Evolutionary conservation across 1,140 invertebrate genomes (phyloP), one percentile per base, ranked within the genome.

Genomic region (Cecropterus lyciades): DNA sequence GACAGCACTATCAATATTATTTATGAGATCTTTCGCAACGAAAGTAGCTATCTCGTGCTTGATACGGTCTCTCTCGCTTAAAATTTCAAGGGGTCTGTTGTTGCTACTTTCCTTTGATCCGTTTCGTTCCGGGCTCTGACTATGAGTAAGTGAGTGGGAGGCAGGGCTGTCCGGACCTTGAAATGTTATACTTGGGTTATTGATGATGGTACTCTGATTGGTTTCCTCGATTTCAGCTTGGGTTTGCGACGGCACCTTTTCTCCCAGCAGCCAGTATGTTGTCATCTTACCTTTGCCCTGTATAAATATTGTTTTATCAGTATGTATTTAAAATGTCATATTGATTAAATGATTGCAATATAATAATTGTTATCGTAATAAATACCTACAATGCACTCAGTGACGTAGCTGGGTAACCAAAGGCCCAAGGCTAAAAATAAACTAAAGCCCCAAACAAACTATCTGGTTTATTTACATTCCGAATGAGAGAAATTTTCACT

Each of bases 181-280:
- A 48, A 92, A 92, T 14, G 88, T 91, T 45, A 92, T 91, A 46
- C 89, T 92, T 0, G 89, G 89, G 52, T 91, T 91, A 37, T 71
- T 87, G 15, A 74, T 78, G 15, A 72, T 66, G 15, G 65, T 67
- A 11, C 60, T 80, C 57, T 83, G 80, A 11, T 53, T 66, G 33
- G 71, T 80, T 7, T 60, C 43, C 4, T 27, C 17, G 15, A 16
- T 60, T 37, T 60, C 55, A 46, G 24, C 16, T 11, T 46, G 57
- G 33, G 43, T 60, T 27, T 60, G 45, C 30, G 24, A 27, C 9
- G 63, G 27, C 9, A 71, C 68, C 69, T 86, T 91, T 49, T 97
- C 96, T 17, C 97, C 97, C 4, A 95, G 92, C 14, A 99, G 90
- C 98, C 98, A 99, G 82, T 97, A 98, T 0, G 98, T 98, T 14